Percentiles rank a stretch among this genome's conserved stretches.
These are phyloP conservation scores for Diadumene lineata DNA, from an alignment of 92 coral and sea anemone species.

Conservation along the genomic window DNA sequence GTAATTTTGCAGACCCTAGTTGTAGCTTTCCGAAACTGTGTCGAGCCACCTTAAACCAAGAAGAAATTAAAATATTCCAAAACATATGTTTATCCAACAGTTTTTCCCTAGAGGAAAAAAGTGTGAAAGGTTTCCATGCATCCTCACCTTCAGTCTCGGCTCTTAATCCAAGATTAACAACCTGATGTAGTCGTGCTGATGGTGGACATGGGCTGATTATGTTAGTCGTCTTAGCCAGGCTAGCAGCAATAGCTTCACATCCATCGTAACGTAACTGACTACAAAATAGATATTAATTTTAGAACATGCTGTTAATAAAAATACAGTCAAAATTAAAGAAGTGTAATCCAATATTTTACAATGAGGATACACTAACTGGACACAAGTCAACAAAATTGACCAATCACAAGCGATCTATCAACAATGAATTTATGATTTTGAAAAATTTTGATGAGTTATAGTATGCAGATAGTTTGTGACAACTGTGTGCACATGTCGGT, in stretches of 20 bases:
- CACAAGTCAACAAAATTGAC: neutral
- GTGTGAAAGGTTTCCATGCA: neutral
- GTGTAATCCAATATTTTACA: too few relatives aligned
- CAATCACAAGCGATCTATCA: neutral
- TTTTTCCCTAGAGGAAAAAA: neutral
- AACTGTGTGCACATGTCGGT: too few relatives aligned
- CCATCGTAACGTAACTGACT: conserved; percentile 97
- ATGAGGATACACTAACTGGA: neutral
- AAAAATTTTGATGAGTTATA: too few relatives aligned
- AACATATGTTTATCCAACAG: too few relatives aligned
- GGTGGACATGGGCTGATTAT: conserved; percentile 96
- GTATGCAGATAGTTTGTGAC: too few relatives aligned
- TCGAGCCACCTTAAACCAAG: too few relatives aligned
- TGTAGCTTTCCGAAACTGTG: too few relatives aligned
- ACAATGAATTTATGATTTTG: too few relatives aligned
- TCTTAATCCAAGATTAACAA: conserved; percentile 71
- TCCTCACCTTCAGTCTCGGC: conserved; percentile 79
- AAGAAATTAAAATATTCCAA: too few relatives aligned
- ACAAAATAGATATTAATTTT: neutral
- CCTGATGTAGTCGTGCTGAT: conserved; percentile 83
- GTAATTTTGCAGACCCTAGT: too few relatives aligned
- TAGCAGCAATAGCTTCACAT: conserved; percentile 86
- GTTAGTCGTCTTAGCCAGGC: conserved; percentile 80
- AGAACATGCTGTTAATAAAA: too few relatives aligned
- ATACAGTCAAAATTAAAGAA: too few relatives aligned